Evolutionary conservation across 2,888 invertebrate genomes (phyloP).

Genomic region (Syrista parreyssii): DNA sequence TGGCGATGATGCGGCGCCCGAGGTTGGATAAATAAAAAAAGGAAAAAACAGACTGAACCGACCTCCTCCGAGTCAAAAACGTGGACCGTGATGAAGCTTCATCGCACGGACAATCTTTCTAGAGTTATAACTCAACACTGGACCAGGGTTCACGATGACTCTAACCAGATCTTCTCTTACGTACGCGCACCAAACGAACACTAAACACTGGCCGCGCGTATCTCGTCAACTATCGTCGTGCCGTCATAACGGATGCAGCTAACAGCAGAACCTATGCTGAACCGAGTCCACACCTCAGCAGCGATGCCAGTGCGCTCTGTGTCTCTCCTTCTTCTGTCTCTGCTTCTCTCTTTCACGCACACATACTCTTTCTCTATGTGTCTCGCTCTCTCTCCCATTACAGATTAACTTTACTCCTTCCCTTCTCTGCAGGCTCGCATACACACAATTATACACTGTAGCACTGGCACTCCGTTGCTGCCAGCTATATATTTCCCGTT

Average conservation of each 20-base stretch:
- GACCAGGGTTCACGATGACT: neutral
- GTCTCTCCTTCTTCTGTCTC: constrained; percentile 7
- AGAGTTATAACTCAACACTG: neutral
- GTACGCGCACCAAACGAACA: neutral
- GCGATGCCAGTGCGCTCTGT: constrained; percentile 42
- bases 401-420: constrained; percentile 1
- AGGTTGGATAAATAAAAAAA: neutral
- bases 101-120: neutral
- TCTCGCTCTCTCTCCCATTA: constrained; percentile 7
- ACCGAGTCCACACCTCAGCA: constrained; percentile 45
- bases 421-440: constrained; percentile 3
- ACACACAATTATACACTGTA: constrained; percentile 8
- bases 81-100: constrained; percentile 1
- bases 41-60: neutral
- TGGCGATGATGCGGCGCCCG: neutral
- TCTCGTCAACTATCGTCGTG: constrained; percentile 18
- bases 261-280: constrained; percentile 29
- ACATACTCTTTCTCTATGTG: constrained; percentile 13
- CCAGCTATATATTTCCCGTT: constrained; percentile 19
- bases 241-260: constrained; percentile 48
- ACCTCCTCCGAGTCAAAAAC: constrained; percentile 1
- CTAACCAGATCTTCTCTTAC: neutral
- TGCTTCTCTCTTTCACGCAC: constrained; percentile 9
- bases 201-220: neutral
- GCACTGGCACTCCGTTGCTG: constrained; percentile 24